phyloP scores from a whole-genome alignment of 2,113 vertebrate species.

The Xenopus laevis region DNA sequence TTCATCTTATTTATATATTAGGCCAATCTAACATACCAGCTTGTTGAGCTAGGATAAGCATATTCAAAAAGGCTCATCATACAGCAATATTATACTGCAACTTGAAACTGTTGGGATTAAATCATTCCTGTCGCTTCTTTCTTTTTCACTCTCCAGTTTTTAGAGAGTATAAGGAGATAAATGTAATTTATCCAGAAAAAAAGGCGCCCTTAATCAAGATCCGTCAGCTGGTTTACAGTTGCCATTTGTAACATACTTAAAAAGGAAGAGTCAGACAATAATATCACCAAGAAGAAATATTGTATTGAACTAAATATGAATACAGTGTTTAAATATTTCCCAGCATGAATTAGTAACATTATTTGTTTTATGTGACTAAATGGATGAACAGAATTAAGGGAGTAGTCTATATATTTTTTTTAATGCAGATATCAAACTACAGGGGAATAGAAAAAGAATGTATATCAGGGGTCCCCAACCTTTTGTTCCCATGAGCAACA shows the following conservation, averaged over 20 bases:
- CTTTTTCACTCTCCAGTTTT: background rate
- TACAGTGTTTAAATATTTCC: no score
- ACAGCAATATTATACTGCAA: constrained; percentile 29
- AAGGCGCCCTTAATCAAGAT: background rate
- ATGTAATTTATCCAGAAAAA: constrained; percentile 2
- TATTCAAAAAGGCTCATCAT: constrained; percentile 47
- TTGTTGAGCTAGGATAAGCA: constrained; percentile 27
- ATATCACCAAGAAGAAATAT: background rate
- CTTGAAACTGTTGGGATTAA: constrained; percentile 53
- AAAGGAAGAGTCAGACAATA: background rate
- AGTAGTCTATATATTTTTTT: no score
- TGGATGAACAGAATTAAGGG: no score
- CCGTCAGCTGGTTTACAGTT: background rate
- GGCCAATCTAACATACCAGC: constrained; percentile 46
- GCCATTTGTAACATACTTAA: background rate
- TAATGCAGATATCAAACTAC: no score
- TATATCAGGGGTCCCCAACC: no score
- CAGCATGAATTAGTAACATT: no score
- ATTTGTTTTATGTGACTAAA: no score
- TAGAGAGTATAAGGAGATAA: background rate
- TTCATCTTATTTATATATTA: constrained; percentile 65
- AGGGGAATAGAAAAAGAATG: no score
- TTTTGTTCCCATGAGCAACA: no score
- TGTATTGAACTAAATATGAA: no score
- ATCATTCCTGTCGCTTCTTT: constrained; percentile 35